These are phyloP conservation scores for Lateolabrax maculatus DNA, from an alignment of 2,797 vertebrate species.

Conservation along the genomic window DNA sequence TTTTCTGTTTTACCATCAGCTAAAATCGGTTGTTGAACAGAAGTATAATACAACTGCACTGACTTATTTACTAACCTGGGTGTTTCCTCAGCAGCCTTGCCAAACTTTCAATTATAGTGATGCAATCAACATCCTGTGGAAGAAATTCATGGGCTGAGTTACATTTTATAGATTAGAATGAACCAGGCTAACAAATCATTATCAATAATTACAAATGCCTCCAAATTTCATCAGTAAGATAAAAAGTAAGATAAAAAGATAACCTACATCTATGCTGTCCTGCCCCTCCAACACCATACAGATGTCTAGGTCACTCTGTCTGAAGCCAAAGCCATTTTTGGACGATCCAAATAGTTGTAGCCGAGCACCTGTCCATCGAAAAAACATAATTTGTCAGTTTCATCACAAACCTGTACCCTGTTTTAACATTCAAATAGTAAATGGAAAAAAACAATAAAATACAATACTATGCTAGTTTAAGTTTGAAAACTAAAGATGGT, in stretches of 20 bases:
- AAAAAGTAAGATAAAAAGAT: not conserved
- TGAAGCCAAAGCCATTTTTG: conserved; percentile 97
- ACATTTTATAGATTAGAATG: not conserved
- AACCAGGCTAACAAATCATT: not conserved
- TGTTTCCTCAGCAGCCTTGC: conserved; percentile 92
- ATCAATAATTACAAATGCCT: not conserved
- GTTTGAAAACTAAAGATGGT: not conserved
- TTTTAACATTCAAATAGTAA: not conserved
- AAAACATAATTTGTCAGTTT: not conserved
- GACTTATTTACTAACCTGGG: conserved; percentile 88
- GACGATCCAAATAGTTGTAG: conserved; percentile 95
- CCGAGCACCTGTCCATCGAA: conserved; percentile 85
- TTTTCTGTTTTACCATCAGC: not conserved
- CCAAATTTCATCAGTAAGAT: not conserved
- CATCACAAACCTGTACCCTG: not conserved
- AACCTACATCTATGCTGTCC: conserved; percentile 90
- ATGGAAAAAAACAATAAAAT: not conserved
- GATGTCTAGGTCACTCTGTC: conserved; percentile 96
- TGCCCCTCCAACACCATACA: conserved; percentile 94
- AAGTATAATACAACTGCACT: no score
- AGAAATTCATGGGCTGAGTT: not conserved
- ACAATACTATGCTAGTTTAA: not conserved
- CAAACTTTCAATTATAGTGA: conserved; percentile 92
- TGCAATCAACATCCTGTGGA: conserved; percentile 90
- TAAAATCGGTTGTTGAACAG: not conserved